phyloP scores from a whole-genome alignment of 2,797 vertebrate genomes.

The Characodon lateralis region DNA sequence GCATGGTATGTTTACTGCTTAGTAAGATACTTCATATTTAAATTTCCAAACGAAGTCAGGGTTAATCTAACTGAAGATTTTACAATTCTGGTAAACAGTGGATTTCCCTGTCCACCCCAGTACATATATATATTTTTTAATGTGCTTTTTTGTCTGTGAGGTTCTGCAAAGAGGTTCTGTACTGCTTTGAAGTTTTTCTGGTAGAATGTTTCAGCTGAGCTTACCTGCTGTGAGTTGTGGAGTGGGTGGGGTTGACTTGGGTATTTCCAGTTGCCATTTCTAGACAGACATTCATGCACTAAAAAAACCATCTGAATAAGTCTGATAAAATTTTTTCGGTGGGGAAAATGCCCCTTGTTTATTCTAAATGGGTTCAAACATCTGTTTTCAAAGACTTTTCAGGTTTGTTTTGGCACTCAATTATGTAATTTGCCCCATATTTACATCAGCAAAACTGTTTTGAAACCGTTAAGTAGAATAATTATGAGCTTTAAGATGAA shows the following conservation, averaged over 20 bases:
- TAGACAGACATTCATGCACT: constrained; percentile 49
- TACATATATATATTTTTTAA: background rate
- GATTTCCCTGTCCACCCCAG: background rate
- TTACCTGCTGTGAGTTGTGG: constrained; percentile 60
- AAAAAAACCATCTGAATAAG: constrained; percentile 22
- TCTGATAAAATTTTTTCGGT: constrained; percentile 1
- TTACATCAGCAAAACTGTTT: background rate
- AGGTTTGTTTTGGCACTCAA: constrained; percentile 50
- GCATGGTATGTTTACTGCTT: background rate
- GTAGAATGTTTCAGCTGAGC: constrained; percentile 54
- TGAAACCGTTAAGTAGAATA: constrained; percentile 28
- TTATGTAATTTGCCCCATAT: constrained; percentile 48
- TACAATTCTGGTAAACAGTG: background rate
- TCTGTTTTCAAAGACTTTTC: constrained; percentile 1
- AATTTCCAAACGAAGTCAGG: background rate
- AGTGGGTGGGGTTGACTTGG: constrained; percentile 45
- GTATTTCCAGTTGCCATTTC: constrained; percentile 36
- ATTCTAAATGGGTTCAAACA: constrained; percentile 14
- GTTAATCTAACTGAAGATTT: no score
- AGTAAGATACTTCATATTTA: background rate
- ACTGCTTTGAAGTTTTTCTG: background rate
- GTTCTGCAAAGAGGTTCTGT: background rate
- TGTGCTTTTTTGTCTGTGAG: background rate
- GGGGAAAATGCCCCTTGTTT: background rate
- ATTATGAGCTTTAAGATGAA: constrained; percentile 30